Percentiles rank a stretch among this genome's conserved stretches.
These are phyloP conservation scores for Picus viridis DNA, from an alignment of 2,797 vertebrate species.

Conservation along the genomic window DNA sequence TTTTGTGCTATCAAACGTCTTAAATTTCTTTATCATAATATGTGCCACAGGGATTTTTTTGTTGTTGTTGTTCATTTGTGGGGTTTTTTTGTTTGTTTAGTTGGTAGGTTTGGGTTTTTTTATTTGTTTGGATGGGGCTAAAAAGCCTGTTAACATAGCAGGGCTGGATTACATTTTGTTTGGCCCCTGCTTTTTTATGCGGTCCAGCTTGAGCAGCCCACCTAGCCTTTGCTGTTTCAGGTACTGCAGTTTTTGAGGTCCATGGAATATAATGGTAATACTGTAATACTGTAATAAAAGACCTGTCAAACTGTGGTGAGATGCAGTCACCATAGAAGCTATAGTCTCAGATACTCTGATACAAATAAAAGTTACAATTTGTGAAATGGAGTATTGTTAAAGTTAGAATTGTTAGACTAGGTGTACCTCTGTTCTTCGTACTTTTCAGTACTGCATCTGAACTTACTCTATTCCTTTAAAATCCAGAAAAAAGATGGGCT, in stretches of 20 bases:
- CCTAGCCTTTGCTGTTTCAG: not conserved
- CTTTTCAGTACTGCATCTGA: not conserved
- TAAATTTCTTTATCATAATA: not conserved
- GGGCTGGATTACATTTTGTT: not conserved
- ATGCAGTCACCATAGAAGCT: not conserved
- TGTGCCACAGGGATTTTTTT: not conserved
- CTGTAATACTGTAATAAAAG: too few relatives aligned
- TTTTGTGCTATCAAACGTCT: not conserved
- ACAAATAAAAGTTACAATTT: not conserved
- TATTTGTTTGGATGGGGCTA: not conserved
- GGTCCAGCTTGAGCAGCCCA: not conserved
- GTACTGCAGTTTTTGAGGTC: not conserved
- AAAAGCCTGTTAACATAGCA: not conserved
- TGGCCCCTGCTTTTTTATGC: not conserved
- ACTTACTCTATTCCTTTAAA: not conserved
- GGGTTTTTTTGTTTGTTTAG: too few relatives aligned
- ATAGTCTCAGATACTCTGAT: not conserved
- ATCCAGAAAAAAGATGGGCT: not conserved
- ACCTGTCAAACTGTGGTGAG: not conserved
- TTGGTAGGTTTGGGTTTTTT: not conserved
- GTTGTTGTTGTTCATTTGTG: not conserved
- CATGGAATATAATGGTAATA: too few relatives aligned
- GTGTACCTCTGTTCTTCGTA: not conserved
- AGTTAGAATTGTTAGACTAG: not conserved
- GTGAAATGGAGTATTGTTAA: fast-evolving